These are phyloP conservation scores for Hestina assimilis DNA, from an alignment of 1,140 invertebrate species.

Conservation along the genomic window DNA sequence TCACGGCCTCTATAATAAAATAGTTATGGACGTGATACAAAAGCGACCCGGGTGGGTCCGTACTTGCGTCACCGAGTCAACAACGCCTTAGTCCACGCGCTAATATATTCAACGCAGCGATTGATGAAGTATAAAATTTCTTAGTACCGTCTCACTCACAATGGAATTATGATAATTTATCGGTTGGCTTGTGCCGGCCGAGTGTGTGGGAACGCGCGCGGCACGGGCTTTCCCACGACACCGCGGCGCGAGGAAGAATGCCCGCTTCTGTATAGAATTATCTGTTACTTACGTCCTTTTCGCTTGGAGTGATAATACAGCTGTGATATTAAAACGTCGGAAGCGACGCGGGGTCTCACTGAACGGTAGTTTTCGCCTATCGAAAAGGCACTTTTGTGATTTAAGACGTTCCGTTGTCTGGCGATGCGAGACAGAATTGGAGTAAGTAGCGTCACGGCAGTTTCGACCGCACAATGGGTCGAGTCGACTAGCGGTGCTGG, in stretches of 20 bases:
- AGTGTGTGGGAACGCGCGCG: slow-evolving; percentile 75
- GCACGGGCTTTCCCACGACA: slow-evolving; percentile 75
- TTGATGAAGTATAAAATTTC: slow-evolving; percentile 78
- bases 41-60: slow-evolving; percentile 9
- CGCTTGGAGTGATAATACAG: slow-evolving; percentile 2
- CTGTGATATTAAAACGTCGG: slow-evolving; percentile 37
- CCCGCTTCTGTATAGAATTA: slow-evolving; percentile 31
- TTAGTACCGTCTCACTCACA: slow-evolving; percentile 77
- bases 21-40: slow-evolving; percentile 1
- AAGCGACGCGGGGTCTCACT: slow-evolving; percentile 38
- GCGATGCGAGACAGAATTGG: slow-evolving; percentile 64
- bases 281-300: slow-evolving; percentile 53
- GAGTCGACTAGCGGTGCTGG: slow-evolving; percentile 72
- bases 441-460: slow-evolving; percentile 77
- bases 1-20: background rate
- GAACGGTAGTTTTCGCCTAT: slow-evolving; percentile 33
- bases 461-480: slow-evolving; percentile 72
- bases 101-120: slow-evolving; percentile 74
- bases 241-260: slow-evolving; percentile 49
- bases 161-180: slow-evolving; percentile 79
- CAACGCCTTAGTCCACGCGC: slow-evolving; percentile 67
- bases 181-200: slow-evolving; percentile 77
- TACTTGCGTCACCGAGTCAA: slow-evolving; percentile 32
- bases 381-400: slow-evolving; percentile 33
- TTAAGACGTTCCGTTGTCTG: slow-evolving; percentile 55